Evolutionary conservation across 2,888 invertebrate genomes (phyloP).

Genomic region (Ptychoptera contaminata): DNA sequence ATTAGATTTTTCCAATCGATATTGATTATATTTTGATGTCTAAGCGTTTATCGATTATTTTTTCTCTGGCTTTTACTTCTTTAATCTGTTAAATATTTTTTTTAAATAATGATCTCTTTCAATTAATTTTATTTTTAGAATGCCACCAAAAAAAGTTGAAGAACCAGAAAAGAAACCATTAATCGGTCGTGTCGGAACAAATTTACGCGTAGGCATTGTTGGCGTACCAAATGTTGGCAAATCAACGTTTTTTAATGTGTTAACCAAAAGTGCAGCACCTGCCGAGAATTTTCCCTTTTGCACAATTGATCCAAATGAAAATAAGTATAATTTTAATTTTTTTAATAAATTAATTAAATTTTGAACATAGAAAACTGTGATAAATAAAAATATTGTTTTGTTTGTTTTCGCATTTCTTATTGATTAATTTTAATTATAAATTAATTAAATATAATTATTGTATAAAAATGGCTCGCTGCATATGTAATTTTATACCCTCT

Average conservation of each 20-base stretch:
- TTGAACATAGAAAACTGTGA: slow-evolving; percentile 2
- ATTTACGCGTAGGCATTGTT: slow-evolving; percentile 90
- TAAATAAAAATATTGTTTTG: slow-evolving; percentile 6
- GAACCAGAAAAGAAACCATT: slow-evolving; percentile 78
- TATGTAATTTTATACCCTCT: no score
- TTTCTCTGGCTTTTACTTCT: neutral
- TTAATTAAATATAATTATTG: no score
- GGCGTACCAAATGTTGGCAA: slow-evolving; percentile 98
- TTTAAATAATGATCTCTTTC: neutral
- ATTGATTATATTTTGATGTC: neutral
- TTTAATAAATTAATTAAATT: slow-evolving; percentile 7
- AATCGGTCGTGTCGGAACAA: slow-evolving; percentile 90
- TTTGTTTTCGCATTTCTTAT: slow-evolving; percentile 12
- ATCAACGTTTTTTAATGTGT: slow-evolving; percentile 97
- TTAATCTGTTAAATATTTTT: neutral
- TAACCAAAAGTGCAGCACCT: slow-evolving; percentile 92
- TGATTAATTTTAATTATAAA: neutral
- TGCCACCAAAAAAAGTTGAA: slow-evolving; percentile 82
- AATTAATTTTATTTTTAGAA: slow-evolving; percentile 25
- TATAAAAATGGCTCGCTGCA: no score
- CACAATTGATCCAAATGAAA: slow-evolving; percentile 99
- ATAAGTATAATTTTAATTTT: slow-evolving; percentile 57
- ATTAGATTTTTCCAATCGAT: no score
- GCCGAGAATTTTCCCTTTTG: slow-evolving; percentile 99
- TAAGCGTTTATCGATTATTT: neutral